These are phyloP conservation scores for Euwallacea similis DNA, from an alignment of 1,140 invertebrate species.

Conservation along the genomic window DNA sequence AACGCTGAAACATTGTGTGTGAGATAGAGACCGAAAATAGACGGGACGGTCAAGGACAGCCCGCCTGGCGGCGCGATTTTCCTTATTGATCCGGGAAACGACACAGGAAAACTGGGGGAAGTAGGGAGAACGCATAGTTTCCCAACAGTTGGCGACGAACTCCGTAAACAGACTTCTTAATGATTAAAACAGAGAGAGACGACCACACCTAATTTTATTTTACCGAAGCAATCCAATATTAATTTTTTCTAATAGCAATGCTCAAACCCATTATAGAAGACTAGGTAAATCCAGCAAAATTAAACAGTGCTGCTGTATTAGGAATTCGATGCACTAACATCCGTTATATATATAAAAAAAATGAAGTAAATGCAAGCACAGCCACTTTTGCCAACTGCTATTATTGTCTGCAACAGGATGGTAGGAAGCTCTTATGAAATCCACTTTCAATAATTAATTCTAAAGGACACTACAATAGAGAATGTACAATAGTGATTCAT, in stretches of 20 bases:
- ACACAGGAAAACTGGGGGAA: slow-evolving; percentile 1
- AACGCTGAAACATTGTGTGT: slow-evolving; percentile 1
- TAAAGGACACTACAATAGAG: background rate
- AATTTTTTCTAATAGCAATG: no score
- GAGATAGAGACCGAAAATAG: slow-evolving; percentile 17
- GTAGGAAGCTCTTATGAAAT: background rate
- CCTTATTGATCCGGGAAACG: slow-evolving; percentile 14
- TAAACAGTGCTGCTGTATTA: no score
- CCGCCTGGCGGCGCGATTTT: slow-evolving; percentile 10
- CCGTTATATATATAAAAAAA: no score
- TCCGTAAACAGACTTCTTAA: background rate
- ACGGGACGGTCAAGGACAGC: slow-evolving; percentile 23
- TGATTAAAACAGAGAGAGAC: no score
- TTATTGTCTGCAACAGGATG: no score
- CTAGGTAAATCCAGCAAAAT: no score
- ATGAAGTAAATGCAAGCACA: no score
- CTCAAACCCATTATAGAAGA: no score
- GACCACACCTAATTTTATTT: no score
- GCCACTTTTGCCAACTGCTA: no score
- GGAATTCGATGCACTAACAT: no score
- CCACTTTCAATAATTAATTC: background rate
- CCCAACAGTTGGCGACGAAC: background rate
- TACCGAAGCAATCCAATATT: no score
- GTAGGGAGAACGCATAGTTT: slow-evolving; percentile 4
- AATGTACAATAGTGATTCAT: slow-evolving; percentile 3